Conservation (phyloP, 2,113 vertebrate species). For the Cepphus grylle region DNA sequence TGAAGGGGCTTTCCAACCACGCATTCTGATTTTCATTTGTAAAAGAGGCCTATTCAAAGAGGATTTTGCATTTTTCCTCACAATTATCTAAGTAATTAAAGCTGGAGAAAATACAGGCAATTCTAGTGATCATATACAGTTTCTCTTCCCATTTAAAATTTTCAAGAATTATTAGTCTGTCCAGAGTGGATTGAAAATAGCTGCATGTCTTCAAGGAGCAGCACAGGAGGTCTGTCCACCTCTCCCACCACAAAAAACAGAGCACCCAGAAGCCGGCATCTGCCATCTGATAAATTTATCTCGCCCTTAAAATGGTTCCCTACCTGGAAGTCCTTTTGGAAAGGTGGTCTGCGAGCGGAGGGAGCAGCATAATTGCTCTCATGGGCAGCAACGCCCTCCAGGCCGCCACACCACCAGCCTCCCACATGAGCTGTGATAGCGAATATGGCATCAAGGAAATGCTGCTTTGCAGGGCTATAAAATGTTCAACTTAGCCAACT, state of each 20-base stretch:
- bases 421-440: neutral
- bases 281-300: neutral
- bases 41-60: neutral
- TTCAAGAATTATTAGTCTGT: neutral
- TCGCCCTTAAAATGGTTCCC: neutral
- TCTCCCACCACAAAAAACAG: neutral
- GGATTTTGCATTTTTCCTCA: neutral
- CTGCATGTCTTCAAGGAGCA: neutral
- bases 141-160: neutral
- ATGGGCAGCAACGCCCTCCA: neutral
- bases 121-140: neutral
- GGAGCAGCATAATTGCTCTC: neutral
- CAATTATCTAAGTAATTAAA: neutral
- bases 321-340: neutral
- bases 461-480: neutral
- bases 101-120: neutral
- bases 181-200: neutral
- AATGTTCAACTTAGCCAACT: neutral
- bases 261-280: neutral
- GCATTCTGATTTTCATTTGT: neutral
- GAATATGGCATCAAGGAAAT: neutral
- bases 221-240: neutral
- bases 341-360: accelerated
- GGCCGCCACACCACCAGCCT: neutral
- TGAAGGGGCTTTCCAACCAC: neutral